Evolutionary conservation across 1,140 invertebrate species (phyloP).

Genomic region (Piezodorus guildinii): DNA sequence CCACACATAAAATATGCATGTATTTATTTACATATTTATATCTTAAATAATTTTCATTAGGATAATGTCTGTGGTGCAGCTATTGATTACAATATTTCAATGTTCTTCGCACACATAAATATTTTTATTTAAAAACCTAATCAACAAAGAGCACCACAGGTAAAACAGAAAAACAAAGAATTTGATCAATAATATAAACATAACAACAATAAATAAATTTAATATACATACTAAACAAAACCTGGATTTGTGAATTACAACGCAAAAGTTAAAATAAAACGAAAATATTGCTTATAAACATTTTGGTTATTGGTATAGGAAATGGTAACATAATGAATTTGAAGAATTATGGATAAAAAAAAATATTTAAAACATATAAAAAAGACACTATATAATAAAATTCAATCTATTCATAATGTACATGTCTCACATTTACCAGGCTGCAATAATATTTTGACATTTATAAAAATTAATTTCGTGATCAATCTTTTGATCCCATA

Average conservation of each 20-base stretch:
- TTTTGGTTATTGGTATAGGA: not conserved
- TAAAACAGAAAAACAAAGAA: too few relatives aligned
- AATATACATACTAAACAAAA: not conserved
- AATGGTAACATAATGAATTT: slow-evolving; percentile 6
- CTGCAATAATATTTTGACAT: not conserved
- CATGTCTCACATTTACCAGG: not conserved
- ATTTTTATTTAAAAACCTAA: slow-evolving; percentile 1
- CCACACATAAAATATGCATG: not conserved
- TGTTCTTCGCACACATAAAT: too few relatives aligned
- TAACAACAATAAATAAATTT: not conserved
- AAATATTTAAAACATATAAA: not conserved
- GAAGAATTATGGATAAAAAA: not conserved
- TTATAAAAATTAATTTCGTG: not conserved
- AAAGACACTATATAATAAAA: not conserved
- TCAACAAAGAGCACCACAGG: not conserved
- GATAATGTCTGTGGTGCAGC: not conserved
- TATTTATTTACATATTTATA: slow-evolving; percentile 8
- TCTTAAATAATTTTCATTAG: not conserved
- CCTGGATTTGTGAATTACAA: not conserved
- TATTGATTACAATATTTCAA: not conserved
- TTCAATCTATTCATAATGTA: not conserved
- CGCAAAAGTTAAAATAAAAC: too few relatives aligned
- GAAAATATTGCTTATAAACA: not conserved
- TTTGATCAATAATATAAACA: not conserved
- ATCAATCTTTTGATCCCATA: not conserved